Percentiles rank a stretch among this genome's conserved stretches.
Conservation (phyloP, 2,888 invertebrate genomes). For the Drosophila vallismaia region DNA sequence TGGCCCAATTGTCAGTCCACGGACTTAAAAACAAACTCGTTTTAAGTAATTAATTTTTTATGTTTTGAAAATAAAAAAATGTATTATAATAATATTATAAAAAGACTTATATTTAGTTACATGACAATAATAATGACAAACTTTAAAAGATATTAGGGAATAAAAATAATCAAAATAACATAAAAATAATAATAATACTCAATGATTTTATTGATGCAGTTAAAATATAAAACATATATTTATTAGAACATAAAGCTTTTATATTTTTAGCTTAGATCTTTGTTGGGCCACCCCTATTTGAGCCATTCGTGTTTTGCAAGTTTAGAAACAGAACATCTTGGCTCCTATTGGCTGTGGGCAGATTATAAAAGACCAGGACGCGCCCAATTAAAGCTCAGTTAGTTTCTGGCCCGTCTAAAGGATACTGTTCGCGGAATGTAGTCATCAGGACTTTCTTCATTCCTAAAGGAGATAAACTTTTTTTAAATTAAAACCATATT, state of each 20-base stretch:
- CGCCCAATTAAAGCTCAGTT: conserved; percentile 70
- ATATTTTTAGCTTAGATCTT: conserved; percentile 29
- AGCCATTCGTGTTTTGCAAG: conserved; percentile 43
- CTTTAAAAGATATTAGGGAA: too few relatives aligned
- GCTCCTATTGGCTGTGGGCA: conserved; percentile 57
- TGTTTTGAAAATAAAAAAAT: too few relatives aligned
- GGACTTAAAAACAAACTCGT: too few relatives aligned
- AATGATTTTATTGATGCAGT: too few relatives aligned
- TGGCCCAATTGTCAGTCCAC: too few relatives aligned
- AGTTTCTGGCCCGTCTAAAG: conserved; percentile 22
- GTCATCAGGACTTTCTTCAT: neutral
- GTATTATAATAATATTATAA: too few relatives aligned
- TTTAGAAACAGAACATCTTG: conserved; percentile 39
- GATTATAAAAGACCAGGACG: conserved; percentile 62
- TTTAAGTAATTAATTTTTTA: too few relatives aligned
- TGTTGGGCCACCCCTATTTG: conserved; percentile 27
- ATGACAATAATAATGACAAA: too few relatives aligned
- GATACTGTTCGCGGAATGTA: conserved; percentile 16
- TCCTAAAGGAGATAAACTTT: neutral
- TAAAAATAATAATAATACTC: too few relatives aligned
- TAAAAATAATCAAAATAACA: too few relatives aligned
- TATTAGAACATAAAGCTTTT: conserved; percentile 36
- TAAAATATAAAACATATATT: too few relatives aligned
- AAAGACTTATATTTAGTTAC: too few relatives aligned
- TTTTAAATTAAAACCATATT: neutral